phyloP scores from a whole-genome alignment of 2,797 vertebrate genomes.

The Lophura swinhoii region DNA sequence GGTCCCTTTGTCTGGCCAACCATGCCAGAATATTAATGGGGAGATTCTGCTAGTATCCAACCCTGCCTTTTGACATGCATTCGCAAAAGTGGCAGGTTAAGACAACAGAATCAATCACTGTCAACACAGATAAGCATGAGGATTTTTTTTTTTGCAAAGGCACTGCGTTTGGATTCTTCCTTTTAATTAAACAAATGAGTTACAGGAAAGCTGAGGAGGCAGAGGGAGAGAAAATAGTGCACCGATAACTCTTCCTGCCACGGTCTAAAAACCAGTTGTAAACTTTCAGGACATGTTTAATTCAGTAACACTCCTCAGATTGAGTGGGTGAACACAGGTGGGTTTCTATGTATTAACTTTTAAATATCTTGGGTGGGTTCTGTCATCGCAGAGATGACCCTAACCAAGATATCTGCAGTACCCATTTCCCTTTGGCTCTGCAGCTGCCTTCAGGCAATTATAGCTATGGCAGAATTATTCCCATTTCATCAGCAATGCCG shows the following conservation, averaged over 20 bases:
- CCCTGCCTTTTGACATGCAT: constrained; percentile 27
- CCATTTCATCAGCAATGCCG: not conserved
- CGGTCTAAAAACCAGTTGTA: not conserved
- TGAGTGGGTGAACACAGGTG: rapidly evolving
- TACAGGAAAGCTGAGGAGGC: not conserved
- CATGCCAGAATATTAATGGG: constrained; percentile 41
- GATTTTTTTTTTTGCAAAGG: not conserved
- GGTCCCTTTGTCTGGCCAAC: constrained; percentile 41
- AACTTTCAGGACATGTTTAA: not conserved
- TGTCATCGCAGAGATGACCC: not conserved
- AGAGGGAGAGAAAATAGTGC: not conserved
- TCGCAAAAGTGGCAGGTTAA: not conserved
- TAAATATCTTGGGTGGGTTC: not conserved
- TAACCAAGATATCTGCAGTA: not conserved
- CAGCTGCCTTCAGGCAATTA: not conserved
- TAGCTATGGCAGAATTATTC: not conserved
- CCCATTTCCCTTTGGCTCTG: not conserved
- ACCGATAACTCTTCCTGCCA: not conserved
- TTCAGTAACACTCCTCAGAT: not conserved
- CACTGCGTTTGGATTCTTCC: not conserved
- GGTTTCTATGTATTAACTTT: not conserved
- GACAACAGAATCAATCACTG: constrained; percentile 58
- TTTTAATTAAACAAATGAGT: constrained; percentile 6
- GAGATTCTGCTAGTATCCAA: not conserved
- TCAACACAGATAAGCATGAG: not conserved